A percentile compares a stretch with the other conserved stretches of the same genome.
phyloP scores from a whole-genome alignment of 2,888 invertebrate species.

The Melieria omissa region DNA sequence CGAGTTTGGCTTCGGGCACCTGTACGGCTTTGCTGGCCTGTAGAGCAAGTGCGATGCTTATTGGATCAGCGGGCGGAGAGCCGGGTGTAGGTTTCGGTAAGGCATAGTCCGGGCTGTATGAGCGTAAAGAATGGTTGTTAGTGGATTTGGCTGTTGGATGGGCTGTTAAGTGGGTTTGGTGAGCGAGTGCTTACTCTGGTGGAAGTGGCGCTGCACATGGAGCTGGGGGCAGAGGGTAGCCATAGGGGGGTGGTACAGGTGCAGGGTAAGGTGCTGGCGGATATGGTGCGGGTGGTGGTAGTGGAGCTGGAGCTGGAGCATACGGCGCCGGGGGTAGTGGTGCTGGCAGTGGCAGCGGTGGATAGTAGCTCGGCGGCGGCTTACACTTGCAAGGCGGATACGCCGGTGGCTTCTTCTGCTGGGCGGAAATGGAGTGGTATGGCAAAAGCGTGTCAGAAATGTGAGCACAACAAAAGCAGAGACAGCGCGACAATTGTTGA shows the following conservation, averaged over 20 bases:
- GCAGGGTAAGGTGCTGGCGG: conserved; percentile 6
- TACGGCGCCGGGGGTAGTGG: conserved; percentile 1
- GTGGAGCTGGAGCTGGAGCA: conserved; percentile 18
- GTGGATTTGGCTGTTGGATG: too few relatives aligned
- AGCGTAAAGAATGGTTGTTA: too few relatives aligned
- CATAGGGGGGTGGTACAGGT: conserved; percentile 11
- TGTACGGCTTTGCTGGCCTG: conserved; percentile 64
- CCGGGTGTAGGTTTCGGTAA: conserved; percentile 37
- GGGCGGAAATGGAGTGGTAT: conserved; percentile 1
- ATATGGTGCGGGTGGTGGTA: conserved; percentile 18
- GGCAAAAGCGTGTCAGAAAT: conserved; percentile 21
- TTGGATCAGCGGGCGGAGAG: conserved; percentile 67
- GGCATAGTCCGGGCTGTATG: background rate
- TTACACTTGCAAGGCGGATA: conserved; percentile 18
- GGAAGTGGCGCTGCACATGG: too few relatives aligned
- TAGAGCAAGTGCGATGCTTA: conserved; percentile 67
- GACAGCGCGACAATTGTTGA: conserved; percentile 18
- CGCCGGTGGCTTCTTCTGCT: conserved; percentile 31
- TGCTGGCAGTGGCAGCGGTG: conserved; percentile 10
- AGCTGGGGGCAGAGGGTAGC: background rate
- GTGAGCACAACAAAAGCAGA: conserved; percentile 11
- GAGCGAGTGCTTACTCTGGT: background rate
- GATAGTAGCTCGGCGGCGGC: conserved; percentile 2
- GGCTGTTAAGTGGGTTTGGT: background rate
- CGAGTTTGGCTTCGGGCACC: conserved; percentile 68